Conservation (phyloP, 2,113 vertebrate species). For the Candoia aspera region DNA sequence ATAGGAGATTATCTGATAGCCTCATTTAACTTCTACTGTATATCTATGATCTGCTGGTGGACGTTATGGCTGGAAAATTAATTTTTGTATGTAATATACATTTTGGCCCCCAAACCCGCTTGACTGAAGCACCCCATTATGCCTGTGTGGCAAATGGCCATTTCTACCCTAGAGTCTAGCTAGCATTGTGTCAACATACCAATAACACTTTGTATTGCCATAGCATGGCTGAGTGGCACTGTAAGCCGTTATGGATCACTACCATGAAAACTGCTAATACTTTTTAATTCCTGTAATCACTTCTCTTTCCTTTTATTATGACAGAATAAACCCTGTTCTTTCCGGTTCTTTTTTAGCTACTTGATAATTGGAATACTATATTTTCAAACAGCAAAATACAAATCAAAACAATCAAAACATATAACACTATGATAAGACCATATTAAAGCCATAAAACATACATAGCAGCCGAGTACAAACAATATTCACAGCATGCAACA, state of each 20-base stretch:
- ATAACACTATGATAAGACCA: neutral
- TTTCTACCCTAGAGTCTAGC: neutral
- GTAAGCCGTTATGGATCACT: neutral
- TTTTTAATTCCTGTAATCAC: neutral
- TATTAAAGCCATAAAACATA: neutral
- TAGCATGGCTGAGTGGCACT: neutral
- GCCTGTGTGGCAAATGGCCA: neutral
- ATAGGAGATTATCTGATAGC: neutral
- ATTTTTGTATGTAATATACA: neutral
- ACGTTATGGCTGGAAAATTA: neutral
- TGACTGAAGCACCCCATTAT: neutral
- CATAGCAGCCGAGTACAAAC: neutral
- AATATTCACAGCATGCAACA: neutral
- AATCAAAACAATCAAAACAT: neutral
- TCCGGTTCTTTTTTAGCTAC: neutral
- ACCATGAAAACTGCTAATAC: neutral
- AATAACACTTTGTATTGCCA: neutral
- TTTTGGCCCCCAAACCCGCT: too few species aligned
- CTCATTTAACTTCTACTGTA: neutral
- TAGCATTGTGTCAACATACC: neutral
- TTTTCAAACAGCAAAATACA: neutral
- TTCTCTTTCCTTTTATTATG: slow-evolving; percentile 3
- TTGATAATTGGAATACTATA: neutral
- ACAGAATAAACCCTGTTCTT: neutral
- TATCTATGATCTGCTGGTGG: too few species aligned